Evolutionary conservation across 2,888 invertebrate species (phyloP), one percentile per base, ranked within the genome.

Genomic region (Ligdia adustata): DNA sequence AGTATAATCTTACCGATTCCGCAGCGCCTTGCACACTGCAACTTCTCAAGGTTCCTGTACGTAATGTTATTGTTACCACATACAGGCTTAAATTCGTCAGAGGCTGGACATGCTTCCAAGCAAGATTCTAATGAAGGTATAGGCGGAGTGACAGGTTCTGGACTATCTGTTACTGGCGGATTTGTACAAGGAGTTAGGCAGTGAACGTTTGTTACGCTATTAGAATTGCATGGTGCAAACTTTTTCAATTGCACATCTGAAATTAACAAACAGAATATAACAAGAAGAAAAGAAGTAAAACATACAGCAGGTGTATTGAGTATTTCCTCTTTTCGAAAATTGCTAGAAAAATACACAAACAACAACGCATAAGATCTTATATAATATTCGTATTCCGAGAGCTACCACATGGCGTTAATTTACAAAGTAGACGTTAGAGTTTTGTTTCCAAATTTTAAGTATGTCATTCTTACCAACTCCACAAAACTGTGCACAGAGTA

Each of bases 71-170:
- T 72, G 2, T 72, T 70, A 2, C 86, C 90, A 57, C 90, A 91
- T 0, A 90, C 82, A 0, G 90, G 91, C 55, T 86, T 87, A 61
- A 83, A 90, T 43, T 86, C 75, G 0, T 72, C 33, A 0, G 88
- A 80, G 18, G 74, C 70, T 4, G 72, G 75, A 14, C 50, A 51
- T 7, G 41, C 26, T 9, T 48, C 31, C 15, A 42, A 27, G 7
- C 48, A 48, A 7, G 18, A 15, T 5, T 31, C 26, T n/a, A 20
- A 3, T 6, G 12, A 7, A 5, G 16, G 15, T 2, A 12, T 5
- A 2, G 20, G 12, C 3, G 28, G 28, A 14, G 37, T 27, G 5
- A 27, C 32, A 22, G 11, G 3, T 1, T n/a, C 38, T 20, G 32
- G 14, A 2, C 9, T 18, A 7, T 20, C 20, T 1, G 41, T 47